Percentiles rank a stretch among this genome's conserved stretches.
These are phyloP conservation scores for Vanessa tameamea DNA, from an alignment of 1,140 invertebrate species.

Conservation along the genomic window DNA sequence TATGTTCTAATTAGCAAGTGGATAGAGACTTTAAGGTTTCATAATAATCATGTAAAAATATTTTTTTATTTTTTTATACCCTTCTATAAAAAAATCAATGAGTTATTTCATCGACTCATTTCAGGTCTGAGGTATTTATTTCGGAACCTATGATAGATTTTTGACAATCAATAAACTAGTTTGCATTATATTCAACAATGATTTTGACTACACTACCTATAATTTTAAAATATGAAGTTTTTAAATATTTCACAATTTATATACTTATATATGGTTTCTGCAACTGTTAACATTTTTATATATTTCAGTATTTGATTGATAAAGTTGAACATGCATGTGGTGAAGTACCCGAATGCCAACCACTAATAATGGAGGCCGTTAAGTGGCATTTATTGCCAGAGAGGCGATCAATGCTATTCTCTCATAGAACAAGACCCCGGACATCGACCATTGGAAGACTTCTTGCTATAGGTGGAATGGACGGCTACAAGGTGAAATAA, in stretches of 20 bases:
- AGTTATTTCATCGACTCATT: no score
- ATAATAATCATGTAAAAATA: background rate
- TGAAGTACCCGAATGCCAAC: conserved; percentile 87
- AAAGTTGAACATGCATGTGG: conserved; percentile 86
- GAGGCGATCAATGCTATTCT: conserved; percentile 87
- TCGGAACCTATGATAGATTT: no score
- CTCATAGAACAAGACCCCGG: conserved; percentile 89
- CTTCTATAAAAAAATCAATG: no score
- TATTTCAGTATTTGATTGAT: conserved; percentile 90
- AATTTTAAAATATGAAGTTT: background rate
- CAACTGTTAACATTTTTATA: conserved; percentile 1
- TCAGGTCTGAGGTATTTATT: no score
- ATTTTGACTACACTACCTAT: no score
- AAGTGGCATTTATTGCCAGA: conserved; percentile 96
- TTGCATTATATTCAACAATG: no score
- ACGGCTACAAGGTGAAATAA: conserved; percentile 86
- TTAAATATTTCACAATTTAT: background rate
- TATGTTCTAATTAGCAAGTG: no score
- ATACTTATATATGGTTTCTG: background rate
- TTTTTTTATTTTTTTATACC: no score
- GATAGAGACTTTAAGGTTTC: background rate
- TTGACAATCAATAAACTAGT: no score
- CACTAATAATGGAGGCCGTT: conserved; percentile 95
- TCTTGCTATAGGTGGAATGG: conserved; percentile 94
- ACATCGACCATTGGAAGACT: conserved; percentile 95